Conservation (phyloP, 2,113 vertebrate species). For the Limnothrissa miodon region DNA sequence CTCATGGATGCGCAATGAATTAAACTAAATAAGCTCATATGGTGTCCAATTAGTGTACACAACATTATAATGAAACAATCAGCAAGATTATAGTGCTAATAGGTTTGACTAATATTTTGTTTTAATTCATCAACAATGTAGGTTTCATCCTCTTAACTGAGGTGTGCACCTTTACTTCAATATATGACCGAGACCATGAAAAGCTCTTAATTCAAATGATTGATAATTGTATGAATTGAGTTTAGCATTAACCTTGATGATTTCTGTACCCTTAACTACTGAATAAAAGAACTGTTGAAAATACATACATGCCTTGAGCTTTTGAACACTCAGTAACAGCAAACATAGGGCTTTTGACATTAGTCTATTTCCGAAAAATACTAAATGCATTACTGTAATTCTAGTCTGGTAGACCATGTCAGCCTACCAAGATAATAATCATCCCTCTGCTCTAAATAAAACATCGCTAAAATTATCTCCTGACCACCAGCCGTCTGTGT, state of each 20-base stretch:
- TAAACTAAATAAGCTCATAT: not conserved
- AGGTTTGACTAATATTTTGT: not conserved
- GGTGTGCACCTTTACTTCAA: not conserved
- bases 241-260: too few species aligned
- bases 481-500: constrained; percentile 5
- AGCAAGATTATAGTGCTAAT: not conserved
- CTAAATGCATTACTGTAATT: not conserved
- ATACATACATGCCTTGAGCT: not conserved
- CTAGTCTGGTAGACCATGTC: not conserved
- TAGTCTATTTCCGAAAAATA: not conserved
- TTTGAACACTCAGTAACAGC: not conserved
- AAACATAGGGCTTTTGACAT: too few species aligned
- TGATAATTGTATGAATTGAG: too few species aligned
- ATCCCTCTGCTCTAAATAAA: not conserved
- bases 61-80: not conserved
- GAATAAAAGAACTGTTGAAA: not conserved
- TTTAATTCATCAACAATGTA: not conserved
- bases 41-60: not conserved
- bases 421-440: not conserved
- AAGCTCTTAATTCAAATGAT: too few species aligned
- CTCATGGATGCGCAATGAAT: not conserved
- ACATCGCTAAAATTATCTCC: constrained; percentile 3
- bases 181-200: not conserved
- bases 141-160: not conserved
- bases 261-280: not conserved